phyloP scores from a whole-genome alignment of 2,888 invertebrate genomes.

The Tuta absoluta region DNA sequence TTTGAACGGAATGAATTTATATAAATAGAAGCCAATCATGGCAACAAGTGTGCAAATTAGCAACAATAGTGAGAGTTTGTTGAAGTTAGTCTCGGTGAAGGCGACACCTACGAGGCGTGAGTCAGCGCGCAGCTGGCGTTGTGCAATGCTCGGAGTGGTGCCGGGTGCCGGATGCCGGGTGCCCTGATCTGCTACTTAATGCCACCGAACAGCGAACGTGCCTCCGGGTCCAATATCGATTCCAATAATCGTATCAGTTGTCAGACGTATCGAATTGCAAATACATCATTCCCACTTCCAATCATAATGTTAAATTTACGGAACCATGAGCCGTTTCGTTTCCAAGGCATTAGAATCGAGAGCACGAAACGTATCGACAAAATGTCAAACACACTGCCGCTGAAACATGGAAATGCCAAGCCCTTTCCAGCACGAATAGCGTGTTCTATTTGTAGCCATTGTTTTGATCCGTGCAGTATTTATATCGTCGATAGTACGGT shows the following conservation, averaged over 20 bases:
- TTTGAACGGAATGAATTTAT: not conserved
- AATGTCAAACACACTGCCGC: conserved; percentile 36
- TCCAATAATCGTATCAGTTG: conserved; percentile 13
- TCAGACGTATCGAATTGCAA: conserved; percentile 5
- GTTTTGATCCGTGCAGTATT: conserved; percentile 49
- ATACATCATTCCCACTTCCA: conserved; percentile 12
- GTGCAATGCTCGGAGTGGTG: conserved; percentile 41
- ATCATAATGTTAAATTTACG: not conserved
- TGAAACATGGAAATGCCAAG: conserved; percentile 41
- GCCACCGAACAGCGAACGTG: conserved; percentile 14
- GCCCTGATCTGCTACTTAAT: conserved; percentile 18
- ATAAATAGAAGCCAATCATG: conserved; percentile 17
- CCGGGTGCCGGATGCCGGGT: not conserved
- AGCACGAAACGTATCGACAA: conserved; percentile 27
- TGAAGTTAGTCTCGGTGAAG: conserved; percentile 43
- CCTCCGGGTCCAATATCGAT: conserved; percentile 20
- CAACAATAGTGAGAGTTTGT: conserved; percentile 42
- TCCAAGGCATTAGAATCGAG: conserved; percentile 24
- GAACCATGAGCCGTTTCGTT: not conserved
- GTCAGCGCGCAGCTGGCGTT: conserved; percentile 70
- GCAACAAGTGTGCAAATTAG: conserved; percentile 34
- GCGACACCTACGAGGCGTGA: conserved; percentile 62
- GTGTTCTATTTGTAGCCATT: conserved; percentile 46
- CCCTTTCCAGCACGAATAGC: conserved; percentile 44
- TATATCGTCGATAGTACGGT: conserved; percentile 41